These are phyloP conservation scores for Leptopilina drosophilae DNA, from an alignment of 2,888 invertebrate species.

Conservation along the genomic window DNA sequence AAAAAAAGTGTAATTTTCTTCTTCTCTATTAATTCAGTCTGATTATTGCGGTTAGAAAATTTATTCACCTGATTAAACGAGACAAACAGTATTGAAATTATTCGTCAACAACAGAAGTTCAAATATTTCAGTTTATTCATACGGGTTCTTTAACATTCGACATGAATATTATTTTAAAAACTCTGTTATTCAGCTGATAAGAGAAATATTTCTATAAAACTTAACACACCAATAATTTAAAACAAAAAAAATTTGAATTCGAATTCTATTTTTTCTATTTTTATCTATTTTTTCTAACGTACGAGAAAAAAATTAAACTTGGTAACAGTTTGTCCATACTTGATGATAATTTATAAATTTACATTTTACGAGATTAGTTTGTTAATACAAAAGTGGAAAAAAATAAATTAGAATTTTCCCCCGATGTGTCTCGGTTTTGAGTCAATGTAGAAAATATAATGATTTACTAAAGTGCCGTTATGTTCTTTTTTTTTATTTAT, in stretches of 20 bases:
- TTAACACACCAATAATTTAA: no score
- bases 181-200: no score
- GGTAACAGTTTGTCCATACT: not conserved
- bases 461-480: constrained; percentile 26
- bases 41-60: constrained; percentile 18
- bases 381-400: not conserved
- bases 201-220: no score
- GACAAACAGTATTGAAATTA: constrained; percentile 28
- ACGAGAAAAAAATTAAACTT: not conserved
- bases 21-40: not conserved
- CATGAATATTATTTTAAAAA: not conserved
- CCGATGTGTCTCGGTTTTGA: not conserved
- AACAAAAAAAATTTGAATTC: no score
- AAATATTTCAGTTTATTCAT: not conserved
- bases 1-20: not conserved
- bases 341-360: not conserved
- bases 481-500: constrained; percentile 1
- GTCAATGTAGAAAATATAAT: constrained; percentile 1
- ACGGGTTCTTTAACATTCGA: not conserved
- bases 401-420: not conserved
- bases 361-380: not conserved
- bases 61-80: constrained; percentile 16
- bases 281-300: no score
- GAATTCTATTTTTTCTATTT: no score
- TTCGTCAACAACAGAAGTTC: constrained; percentile 13